Evolutionary conservation across 2,888 invertebrate genomes (phyloP), one percentile per base, ranked within the genome.

Genomic region (Trichacis sp.): DNA sequence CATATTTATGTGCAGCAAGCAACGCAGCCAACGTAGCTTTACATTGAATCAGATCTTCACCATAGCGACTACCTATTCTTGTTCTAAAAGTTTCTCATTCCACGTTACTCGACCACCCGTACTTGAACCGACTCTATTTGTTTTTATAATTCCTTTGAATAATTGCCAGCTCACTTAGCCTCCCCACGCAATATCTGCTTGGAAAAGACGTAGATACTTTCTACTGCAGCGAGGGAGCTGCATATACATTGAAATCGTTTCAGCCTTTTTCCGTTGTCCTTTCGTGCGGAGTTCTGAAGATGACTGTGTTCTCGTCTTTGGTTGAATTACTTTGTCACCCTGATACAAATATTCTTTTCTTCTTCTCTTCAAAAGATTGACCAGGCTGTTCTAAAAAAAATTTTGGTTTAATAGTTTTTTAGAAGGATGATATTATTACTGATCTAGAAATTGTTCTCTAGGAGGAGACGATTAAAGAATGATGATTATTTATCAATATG

Each of bases 121-220:
- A 12, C 62, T 63, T 68, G 63, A 69, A 71, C 71, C 70, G 63
- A 73, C 71, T 71, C 75, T 76, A 77, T 78, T 78, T 77, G 77
- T 78, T 78, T 78, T 78, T 75, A 79, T 79, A 77, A 77, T 78
- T 77, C 75, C 69, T 75, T 76, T 73, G 78, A 77, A 77, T 78
- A 77, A 78, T 78, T 77, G 73, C 76, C 71, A 65, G 62, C 69
- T 46, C 58, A 24, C 40, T 50, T 38, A n/a, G 29, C 42, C 17
- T 29, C 15, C 1, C 47, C 30, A 29, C 47, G 47, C 12, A 19
- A 45, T 19, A 19, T 45, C 20, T 45, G 33, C 19, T 6, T 19
- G 12, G 19, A 19, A 19, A 20, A 20, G 12, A 45, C 45, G 45
- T 11, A 19, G 45, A 45, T 50, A 50, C 50, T 15, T 38, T 2